These are phyloP conservation scores for Synanthedon tipuliformis DNA, from an alignment of 2,888 invertebrate species.

Conservation along the genomic window DNA sequence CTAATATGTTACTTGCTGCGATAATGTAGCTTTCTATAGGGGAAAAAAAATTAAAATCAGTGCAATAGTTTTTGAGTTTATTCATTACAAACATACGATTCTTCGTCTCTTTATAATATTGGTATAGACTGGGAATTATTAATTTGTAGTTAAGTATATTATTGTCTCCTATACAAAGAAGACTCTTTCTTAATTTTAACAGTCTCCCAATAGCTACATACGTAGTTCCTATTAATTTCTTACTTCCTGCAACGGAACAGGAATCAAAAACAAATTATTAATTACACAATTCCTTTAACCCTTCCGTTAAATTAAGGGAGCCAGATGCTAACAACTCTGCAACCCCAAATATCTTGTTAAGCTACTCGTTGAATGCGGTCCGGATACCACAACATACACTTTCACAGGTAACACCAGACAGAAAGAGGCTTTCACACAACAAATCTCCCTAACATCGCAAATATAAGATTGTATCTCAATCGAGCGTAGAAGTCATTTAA, in stretches of 20 bases:
- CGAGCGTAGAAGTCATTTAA: conserved; percentile 25
- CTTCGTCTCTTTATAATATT: no score
- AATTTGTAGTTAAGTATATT: no score
- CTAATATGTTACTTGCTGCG: no score
- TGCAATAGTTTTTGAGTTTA: no score
- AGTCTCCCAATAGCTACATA: no score
- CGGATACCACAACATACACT: conserved; percentile 25
- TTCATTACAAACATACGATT: no score
- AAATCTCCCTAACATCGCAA: background rate
- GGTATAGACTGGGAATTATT: no score
- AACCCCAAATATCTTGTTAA: conserved; percentile 66
- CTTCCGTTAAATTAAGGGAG: conserved; percentile 59
- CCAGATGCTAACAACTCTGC: conserved; percentile 65
- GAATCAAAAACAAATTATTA: conserved; percentile 58
- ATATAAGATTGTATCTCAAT: conserved; percentile 21
- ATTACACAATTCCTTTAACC: conserved; percentile 62
- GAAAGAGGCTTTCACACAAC: background rate
- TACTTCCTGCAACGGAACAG: conserved; percentile 22
- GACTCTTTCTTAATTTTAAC: no score
- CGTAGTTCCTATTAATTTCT: conserved; percentile 8
- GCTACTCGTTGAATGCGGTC: conserved; percentile 50
- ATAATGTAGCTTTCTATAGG: no score
- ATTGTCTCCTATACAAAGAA: no score
- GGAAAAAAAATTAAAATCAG: no score
- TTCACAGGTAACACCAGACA: conserved; percentile 18